Evolutionary conservation across 2,797 vertebrate genomes (phyloP).

Genomic region (Poecilia picta): DNA sequence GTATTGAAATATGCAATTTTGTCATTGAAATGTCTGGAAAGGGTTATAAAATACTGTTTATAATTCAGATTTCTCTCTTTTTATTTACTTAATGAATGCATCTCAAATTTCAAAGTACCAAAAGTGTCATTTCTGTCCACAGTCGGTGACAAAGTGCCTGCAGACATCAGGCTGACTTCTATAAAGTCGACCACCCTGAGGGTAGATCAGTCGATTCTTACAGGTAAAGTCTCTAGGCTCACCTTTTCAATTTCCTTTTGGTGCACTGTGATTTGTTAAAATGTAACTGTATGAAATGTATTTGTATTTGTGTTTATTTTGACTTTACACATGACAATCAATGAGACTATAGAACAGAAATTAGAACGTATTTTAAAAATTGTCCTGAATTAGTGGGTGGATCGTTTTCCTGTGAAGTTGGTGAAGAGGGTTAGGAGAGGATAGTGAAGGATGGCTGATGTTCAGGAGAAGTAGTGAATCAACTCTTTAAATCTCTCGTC

Average conservation of each 20-base stretch:
- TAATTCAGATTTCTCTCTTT: neutral
- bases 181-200: slow-evolving; percentile 98
- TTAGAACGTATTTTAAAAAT: neutral
- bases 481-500: slow-evolving; percentile 58
- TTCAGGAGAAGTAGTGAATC: slow-evolving; percentile 44
- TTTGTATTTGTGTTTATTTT: neutral
- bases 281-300: neutral
- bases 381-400: slow-evolving; percentile 2
- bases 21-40: neutral
- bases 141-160: slow-evolving; percentile 99
- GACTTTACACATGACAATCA: slow-evolving; percentile 17
- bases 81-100: slow-evolving; percentile 1
- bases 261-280: neutral
- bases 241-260: neutral
- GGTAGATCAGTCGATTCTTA: slow-evolving; percentile 98
- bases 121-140: slow-evolving; percentile 55
- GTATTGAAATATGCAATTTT: neutral
- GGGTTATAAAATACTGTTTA: neutral
- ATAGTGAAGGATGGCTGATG: slow-evolving; percentile 28
- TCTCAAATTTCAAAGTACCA: slow-evolving; percentile 27
- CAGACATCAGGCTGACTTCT: slow-evolving; percentile 95
- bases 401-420: slow-evolving; percentile 10
- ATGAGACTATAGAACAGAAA: slow-evolving; percentile 14
- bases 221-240: slow-evolving; percentile 81
- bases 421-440: neutral